Evolutionary conservation across 2,113 vertebrate species (phyloP).

Genomic region (Podiceps cristatus): DNA sequence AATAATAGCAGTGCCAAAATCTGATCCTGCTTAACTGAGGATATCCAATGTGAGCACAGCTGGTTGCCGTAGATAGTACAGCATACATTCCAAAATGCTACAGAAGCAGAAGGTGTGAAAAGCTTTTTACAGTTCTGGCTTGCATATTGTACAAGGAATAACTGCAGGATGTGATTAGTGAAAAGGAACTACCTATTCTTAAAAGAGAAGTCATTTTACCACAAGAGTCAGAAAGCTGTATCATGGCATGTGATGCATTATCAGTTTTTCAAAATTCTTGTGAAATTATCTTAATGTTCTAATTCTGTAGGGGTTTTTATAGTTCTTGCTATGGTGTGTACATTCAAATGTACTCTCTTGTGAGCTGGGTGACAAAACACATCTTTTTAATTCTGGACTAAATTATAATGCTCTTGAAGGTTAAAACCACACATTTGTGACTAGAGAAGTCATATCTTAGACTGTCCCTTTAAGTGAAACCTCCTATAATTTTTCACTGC

Average conservation of each 20-base stretch:
- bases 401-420: background rate
- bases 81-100: conserved; percentile 12
- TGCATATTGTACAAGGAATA: conserved; percentile 13
- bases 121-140: conserved; percentile 25
- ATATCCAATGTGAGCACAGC: conserved; percentile 47
- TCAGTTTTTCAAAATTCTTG: background rate
- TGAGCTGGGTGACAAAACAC: background rate
- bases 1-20: conserved; percentile 30
- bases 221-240: background rate
- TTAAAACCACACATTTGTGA: background rate
- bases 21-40: conserved; percentile 52
- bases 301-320: background rate
- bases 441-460: background rate
- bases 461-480: background rate
- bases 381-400: background rate
- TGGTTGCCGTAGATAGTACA: conserved; percentile 18
- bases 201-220: background rate
- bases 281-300: conserved; percentile 29
- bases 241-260: background rate
- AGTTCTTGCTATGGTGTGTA: background rate
- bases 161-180: conserved; percentile 26
- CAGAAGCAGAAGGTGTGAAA: conserved; percentile 57
- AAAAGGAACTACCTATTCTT: background rate
- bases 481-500: background rate
- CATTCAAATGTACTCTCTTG: background rate